These are phyloP conservation scores for Macrosteles quadrilineatus DNA, from an alignment of 1,140 invertebrate genomes.

Conservation along the genomic window DNA sequence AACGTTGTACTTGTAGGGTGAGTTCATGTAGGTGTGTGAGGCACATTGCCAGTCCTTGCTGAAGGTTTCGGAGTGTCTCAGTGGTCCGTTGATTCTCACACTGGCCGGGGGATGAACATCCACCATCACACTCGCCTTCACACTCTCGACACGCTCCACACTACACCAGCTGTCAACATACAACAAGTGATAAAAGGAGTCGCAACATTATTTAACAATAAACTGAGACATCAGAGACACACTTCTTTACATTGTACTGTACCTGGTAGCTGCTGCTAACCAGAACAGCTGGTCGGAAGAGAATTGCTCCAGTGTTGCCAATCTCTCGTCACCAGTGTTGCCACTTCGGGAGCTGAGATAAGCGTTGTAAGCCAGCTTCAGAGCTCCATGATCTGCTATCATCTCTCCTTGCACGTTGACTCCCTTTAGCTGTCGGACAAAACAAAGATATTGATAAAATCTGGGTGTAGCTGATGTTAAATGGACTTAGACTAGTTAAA, in stretches of 20 bases:
- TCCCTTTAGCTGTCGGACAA: conserved; percentile 44
- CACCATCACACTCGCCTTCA: neutral
- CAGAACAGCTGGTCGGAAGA: conserved; percentile 61
- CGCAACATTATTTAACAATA: too few species aligned
- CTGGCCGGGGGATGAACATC: conserved; percentile 66
- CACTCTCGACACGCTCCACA: conserved; percentile 47
- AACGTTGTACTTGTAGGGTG: conserved; percentile 77
- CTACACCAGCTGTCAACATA: conserved; percentile 49
- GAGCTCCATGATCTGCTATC: conserved; percentile 68
- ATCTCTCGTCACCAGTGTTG: conserved; percentile 44
- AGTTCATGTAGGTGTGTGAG: conserved; percentile 80
- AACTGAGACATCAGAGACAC: too few species aligned
- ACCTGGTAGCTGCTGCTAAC: conserved; percentile 63
- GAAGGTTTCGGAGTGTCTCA: conserved; percentile 88
- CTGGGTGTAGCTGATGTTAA: too few species aligned
- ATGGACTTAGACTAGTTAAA: too few species aligned
- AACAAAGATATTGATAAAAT: too few species aligned
- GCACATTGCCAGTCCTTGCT: conserved; percentile 83
- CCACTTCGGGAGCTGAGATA: conserved; percentile 49
- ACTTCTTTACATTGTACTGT: conserved; percentile 40
- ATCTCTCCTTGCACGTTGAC: conserved; percentile 87
- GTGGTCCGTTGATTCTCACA: conserved; percentile 81
- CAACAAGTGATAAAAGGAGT: too few species aligned
- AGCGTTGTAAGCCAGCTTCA: conserved; percentile 64
- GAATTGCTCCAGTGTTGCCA: conserved; percentile 52